Percentiles rank a stretch among this genome's conserved stretches.
Conservation (phyloP, 2,797 vertebrate species). For the Betta splendens region DNA sequence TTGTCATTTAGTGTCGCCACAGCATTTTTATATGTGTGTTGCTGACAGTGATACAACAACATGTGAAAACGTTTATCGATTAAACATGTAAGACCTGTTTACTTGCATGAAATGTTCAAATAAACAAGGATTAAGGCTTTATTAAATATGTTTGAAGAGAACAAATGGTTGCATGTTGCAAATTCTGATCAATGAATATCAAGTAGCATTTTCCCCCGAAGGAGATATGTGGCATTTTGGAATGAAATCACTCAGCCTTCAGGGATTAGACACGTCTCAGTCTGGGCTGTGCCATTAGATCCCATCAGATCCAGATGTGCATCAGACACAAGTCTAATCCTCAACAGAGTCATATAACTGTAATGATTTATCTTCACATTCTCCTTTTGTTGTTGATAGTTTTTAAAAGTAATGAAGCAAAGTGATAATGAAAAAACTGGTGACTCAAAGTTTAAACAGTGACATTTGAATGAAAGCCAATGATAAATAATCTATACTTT, state of each 20-base stretch:
- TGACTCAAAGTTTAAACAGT: constrained; percentile 10
- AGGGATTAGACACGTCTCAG: constrained; percentile 75
- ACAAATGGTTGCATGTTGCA: constrained; percentile 53
- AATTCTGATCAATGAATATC: constrained; percentile 73
- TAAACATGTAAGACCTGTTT: constrained; percentile 37
- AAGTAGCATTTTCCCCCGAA: constrained; percentile 60
- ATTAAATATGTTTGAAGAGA: constrained; percentile 58
- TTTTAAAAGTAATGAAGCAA: constrained; percentile 8
- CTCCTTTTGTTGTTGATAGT: constrained; percentile 26
- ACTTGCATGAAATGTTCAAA: constrained; percentile 47
- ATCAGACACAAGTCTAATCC: constrained; percentile 62
- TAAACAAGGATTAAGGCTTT: constrained; percentile 56
- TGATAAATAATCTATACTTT: constrained; percentile 14
- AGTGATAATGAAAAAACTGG: too few species aligned
- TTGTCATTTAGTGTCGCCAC: neutral
- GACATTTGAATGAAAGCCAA: constrained; percentile 30
- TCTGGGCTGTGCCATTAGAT: constrained; percentile 76
- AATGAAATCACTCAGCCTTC: constrained; percentile 73
- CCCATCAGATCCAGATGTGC: constrained; percentile 75
- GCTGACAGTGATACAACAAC: neutral
- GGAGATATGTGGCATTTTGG: constrained; percentile 71
- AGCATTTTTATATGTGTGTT: neutral
- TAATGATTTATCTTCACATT: constrained; percentile 56
- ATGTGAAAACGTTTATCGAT: neutral
- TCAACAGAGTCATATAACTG: constrained; percentile 52